Percentiles rank a stretch among this genome's conserved stretches.
phyloP scores from a whole-genome alignment of 2,797 vertebrate genomes.

The Macropodus opercularis region DNA sequence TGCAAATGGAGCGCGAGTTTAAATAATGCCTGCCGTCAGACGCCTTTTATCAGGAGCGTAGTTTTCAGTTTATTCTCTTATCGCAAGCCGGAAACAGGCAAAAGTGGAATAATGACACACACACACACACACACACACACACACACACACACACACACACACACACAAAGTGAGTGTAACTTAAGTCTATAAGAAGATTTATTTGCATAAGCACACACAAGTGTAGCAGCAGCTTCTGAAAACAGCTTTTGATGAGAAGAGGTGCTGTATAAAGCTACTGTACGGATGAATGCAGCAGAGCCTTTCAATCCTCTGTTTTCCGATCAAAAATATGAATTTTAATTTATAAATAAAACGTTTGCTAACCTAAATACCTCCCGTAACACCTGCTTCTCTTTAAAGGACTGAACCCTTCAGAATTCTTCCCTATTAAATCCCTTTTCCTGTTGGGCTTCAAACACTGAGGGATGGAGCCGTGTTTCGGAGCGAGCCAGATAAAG shows the following conservation, averaged over 20 bases:
- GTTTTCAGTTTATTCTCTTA: slow-evolving; percentile 54
- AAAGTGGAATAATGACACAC: slow-evolving; percentile 60
- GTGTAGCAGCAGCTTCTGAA: slow-evolving; percentile 44
- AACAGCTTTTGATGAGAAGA: slow-evolving; percentile 46
- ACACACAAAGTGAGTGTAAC: slow-evolving; percentile 55
- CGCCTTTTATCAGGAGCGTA: slow-evolving; percentile 34
- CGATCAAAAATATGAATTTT: slow-evolving; percentile 15
- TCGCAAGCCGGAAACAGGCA: slow-evolving; percentile 40
- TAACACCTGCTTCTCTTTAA: slow-evolving; percentile 8
- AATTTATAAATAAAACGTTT: slow-evolving; percentile 17
- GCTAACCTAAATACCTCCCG: slow-evolving; percentile 13
- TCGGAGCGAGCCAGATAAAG: slow-evolving; percentile 4
- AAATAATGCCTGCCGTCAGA: slow-evolving; percentile 37
- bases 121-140: slow-evolving; percentile 55
- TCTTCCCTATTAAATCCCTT: slow-evolving; percentile 1
- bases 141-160: slow-evolving; percentile 53
- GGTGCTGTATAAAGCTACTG: slow-evolving; percentile 7
- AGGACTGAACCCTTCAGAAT: not conserved
- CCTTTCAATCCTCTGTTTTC: slow-evolving; percentile 6
- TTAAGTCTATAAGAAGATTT: slow-evolving; percentile 75
- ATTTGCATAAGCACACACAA: slow-evolving; percentile 69
- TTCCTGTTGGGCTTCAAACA: slow-evolving; percentile 3
- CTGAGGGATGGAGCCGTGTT: slow-evolving; percentile 12
- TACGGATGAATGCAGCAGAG: slow-evolving; percentile 14
- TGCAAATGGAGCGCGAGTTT: slow-evolving; percentile 58